A percentile compares a stretch with the other conserved stretches of the same genome.
These are phyloP conservation scores for Poecilia picta DNA, from an alignment of 2,797 vertebrate genomes.

Conservation along the genomic window DNA sequence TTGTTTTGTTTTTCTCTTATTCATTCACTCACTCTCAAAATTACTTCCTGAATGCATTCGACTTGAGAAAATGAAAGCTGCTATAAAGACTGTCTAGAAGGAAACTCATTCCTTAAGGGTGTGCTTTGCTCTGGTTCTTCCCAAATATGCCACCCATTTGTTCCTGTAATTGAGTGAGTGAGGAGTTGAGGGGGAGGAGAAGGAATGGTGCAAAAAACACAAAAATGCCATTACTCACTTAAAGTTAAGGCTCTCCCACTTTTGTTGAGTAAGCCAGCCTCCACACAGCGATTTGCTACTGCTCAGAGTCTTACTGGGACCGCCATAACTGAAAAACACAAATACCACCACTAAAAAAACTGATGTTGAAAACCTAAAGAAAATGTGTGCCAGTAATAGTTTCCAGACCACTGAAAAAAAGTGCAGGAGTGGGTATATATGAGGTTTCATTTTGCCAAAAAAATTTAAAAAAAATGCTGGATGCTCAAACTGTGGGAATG, in stretches of 20 bases:
- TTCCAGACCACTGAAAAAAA: conserved; percentile 42
- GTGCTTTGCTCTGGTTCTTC: conserved; percentile 14
- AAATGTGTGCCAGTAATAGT: conserved; percentile 25
- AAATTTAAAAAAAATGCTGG: conserved; percentile 13
- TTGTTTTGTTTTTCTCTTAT: not conserved
- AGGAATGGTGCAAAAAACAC: conserved; percentile 20
- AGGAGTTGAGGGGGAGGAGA: not conserved
- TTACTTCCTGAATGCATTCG: conserved; percentile 35
- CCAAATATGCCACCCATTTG: conserved; percentile 46
- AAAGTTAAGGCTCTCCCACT: conserved; percentile 79
- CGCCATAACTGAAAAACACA: conserved; percentile 69
- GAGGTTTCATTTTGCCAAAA: conserved; percentile 30
- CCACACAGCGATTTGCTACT: conserved; percentile 68
- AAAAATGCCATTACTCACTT: conserved; percentile 76
- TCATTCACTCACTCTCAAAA: conserved; percentile 9
- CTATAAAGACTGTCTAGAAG: conserved; percentile 21
- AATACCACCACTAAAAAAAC: conserved; percentile 42
- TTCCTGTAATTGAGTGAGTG: conserved; percentile 10
- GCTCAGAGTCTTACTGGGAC: conserved; percentile 61
- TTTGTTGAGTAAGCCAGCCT: conserved; percentile 67
- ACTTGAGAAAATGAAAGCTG: conserved; percentile 21
- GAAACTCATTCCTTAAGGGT: conserved; percentile 29
- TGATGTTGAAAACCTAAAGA: conserved; percentile 32
- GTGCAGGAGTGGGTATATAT: conserved; percentile 26
- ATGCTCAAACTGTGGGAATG: conserved; percentile 33